phyloP scores from a whole-genome alignment of 2,888 invertebrate genomes.

The Acrobasis repandana region DNA sequence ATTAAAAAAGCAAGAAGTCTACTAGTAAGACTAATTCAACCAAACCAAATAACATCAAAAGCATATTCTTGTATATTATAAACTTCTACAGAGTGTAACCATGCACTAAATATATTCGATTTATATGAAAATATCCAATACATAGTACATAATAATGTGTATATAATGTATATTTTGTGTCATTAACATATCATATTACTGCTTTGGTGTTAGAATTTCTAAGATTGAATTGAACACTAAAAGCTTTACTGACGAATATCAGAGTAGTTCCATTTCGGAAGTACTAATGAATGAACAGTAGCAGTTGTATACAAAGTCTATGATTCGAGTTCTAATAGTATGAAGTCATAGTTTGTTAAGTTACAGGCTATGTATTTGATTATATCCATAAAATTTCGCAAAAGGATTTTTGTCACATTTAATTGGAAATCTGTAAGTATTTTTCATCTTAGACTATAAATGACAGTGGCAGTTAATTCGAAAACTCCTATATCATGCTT shows the following conservation, averaged over 20 bases:
- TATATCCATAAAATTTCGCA: slow-evolving; percentile 12
- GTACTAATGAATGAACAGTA: no score
- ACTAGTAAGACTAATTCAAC: slow-evolving; percentile 51
- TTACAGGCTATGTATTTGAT: slow-evolving; percentile 23
- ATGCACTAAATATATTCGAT: slow-evolving; percentile 51
- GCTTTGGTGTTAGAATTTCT: slow-evolving; percentile 36
- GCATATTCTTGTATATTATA: slow-evolving; percentile 49
- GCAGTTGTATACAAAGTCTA: slow-evolving; percentile 13
- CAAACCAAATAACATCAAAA: slow-evolving; percentile 60
- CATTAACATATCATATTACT: slow-evolving; percentile 22
- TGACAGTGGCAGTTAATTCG: slow-evolving; percentile 45
- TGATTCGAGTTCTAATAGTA: slow-evolving; percentile 9
- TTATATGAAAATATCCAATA: slow-evolving; percentile 45
- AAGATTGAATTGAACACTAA: slow-evolving; percentile 20
- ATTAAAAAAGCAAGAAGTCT: slow-evolving; percentile 53
- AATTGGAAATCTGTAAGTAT: slow-evolving; percentile 29
- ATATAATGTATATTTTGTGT: slow-evolving; percentile 25
- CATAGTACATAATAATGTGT: slow-evolving; percentile 36
- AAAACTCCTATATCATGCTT: slow-evolving; percentile 42
- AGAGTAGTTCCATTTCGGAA: slow-evolving; percentile 1
- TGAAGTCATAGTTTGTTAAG: slow-evolving; percentile 16
- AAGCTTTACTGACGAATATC: slow-evolving; percentile 12
- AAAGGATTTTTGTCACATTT: slow-evolving; percentile 11
- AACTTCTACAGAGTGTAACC: slow-evolving; percentile 47
- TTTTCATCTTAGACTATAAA: slow-evolving; percentile 31